Conservation (phyloP, 2,888 invertebrate genomes). For the Phyllotreta striolata region DNA sequence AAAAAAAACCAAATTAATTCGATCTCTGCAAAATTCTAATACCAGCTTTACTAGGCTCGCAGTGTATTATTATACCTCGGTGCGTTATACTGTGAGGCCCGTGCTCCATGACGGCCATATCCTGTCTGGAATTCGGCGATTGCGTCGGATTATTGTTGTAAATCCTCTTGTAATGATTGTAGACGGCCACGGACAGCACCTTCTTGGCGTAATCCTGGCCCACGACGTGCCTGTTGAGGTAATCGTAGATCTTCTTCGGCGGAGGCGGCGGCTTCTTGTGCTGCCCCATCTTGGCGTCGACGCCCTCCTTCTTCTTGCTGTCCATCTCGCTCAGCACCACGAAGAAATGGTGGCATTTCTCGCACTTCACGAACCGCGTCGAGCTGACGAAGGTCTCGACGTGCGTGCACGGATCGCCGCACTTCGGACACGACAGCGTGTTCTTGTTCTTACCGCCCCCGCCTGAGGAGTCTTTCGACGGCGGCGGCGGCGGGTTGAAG, state of each 20-base stretch:
- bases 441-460: constrained; percentile 75
- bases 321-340: constrained; percentile 94
- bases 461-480: constrained; percentile 53
- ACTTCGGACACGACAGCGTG: constrained; percentile 92
- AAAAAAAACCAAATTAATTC: no score
- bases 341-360: constrained; percentile 98
- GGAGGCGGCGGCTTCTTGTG: constrained; percentile 91
- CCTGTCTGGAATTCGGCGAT: constrained; percentile 56
- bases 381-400: constrained; percentile 98
- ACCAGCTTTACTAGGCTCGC: no score
- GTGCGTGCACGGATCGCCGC: constrained; percentile 86
- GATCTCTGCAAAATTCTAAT: no score
- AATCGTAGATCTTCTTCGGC: constrained; percentile 96
- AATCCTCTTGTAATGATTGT: constrained; percentile 98
- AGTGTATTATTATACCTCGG: constrained; percentile 70
- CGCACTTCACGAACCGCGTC: constrained; percentile 94
- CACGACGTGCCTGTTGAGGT: constrained; percentile 94
- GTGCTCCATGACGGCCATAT: constrained; percentile 68
- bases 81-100: constrained; percentile 74
- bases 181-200: constrained; percentile 92
- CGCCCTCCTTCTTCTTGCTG: constrained; percentile 87
- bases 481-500: constrained; percentile 43
- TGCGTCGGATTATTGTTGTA: constrained; percentile 84
- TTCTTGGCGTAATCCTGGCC: constrained; percentile 98
- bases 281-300: constrained; percentile 74